Conservation (phyloP, 2,888 invertebrate species). For the Trypoxylon attenuatum region DNA sequence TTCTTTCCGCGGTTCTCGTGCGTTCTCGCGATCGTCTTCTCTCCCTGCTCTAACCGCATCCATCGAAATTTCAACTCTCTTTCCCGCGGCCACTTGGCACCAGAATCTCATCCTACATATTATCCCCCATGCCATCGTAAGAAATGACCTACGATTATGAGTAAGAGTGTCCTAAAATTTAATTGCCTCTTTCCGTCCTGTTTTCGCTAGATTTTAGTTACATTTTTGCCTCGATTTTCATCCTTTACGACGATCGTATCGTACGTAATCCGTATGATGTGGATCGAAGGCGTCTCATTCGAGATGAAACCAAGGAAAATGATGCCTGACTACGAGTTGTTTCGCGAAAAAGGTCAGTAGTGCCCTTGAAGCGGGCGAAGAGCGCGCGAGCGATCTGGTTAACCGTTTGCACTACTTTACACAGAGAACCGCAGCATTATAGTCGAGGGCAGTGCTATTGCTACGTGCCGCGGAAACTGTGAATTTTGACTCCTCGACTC, state of each 20-base stretch:
- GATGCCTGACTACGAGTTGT: not conserved
- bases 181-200: not conserved
- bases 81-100: not conserved
- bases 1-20: conserved; percentile 21
- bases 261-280: too few relatives aligned
- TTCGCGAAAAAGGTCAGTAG: not conserved
- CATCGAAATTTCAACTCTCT: not conserved
- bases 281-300: too few relatives aligned
- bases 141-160: not conserved
- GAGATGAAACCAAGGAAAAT: not conserved
- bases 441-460: conserved; percentile 43
- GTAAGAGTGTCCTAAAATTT: not conserved
- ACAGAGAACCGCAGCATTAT: conserved; percentile 64
- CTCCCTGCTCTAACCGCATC: conserved; percentile 9
- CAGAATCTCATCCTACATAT: not conserved
- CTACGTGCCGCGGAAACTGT: conserved; percentile 19
- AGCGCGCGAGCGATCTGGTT: conserved; percentile 40
- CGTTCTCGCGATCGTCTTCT: not conserved
- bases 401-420: conserved; percentile 60
- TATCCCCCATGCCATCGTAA: not conserved
- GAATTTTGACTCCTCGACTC: conserved; percentile 33
- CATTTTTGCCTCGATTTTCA: too few relatives aligned
- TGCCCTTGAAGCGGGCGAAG: conserved; percentile 11
- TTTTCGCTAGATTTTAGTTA: too few relatives aligned
- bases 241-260: too few relatives aligned